These are phyloP conservation scores for Neocrepidodera transversa DNA, from an alignment of 2,888 invertebrate species.

Conservation along the genomic window DNA sequence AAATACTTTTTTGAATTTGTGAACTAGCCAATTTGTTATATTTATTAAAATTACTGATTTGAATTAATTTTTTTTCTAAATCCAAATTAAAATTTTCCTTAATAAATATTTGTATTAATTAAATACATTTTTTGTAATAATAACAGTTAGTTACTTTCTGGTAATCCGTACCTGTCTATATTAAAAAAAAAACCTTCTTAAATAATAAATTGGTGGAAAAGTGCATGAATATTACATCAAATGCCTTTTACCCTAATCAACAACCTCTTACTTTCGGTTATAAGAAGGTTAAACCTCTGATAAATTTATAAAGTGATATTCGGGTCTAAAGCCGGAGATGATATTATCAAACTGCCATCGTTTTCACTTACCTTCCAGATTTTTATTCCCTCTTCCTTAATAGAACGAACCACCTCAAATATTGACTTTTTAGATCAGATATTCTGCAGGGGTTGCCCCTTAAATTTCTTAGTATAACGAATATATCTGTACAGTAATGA, in stretches of 20 bases:
- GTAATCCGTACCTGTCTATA: no score
- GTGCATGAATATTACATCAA: slow-evolving; percentile 27
- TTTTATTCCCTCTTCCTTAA: slow-evolving; percentile 44
- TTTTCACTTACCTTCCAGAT: slow-evolving; percentile 40
- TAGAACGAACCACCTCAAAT: slow-evolving; percentile 50
- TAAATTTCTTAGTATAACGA: slow-evolving; percentile 31
- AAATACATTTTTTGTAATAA: no score
- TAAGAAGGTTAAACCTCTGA: slow-evolving; percentile 34
- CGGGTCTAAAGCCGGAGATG: slow-evolving; percentile 19
- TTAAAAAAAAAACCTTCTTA: neutral
- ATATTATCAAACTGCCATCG: slow-evolving; percentile 31
- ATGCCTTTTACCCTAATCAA: slow-evolving; percentile 28
- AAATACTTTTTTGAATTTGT: no score
- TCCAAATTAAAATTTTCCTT: no score
- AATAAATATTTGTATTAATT: no score
- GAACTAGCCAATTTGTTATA: no score
- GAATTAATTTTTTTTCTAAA: no score
- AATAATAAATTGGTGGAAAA: neutral
- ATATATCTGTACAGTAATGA: slow-evolving; percentile 33
- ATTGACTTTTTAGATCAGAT: slow-evolving; percentile 54
- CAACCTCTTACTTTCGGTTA: slow-evolving; percentile 21
- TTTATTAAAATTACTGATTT: no score
- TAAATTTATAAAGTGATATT: slow-evolving; percentile 36
- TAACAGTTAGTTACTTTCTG: no score
- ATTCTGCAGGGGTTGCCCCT: slow-evolving; percentile 51